Conservation (phyloP, 2,797 vertebrate genomes). For the Anomalospiza imberbis region DNA sequence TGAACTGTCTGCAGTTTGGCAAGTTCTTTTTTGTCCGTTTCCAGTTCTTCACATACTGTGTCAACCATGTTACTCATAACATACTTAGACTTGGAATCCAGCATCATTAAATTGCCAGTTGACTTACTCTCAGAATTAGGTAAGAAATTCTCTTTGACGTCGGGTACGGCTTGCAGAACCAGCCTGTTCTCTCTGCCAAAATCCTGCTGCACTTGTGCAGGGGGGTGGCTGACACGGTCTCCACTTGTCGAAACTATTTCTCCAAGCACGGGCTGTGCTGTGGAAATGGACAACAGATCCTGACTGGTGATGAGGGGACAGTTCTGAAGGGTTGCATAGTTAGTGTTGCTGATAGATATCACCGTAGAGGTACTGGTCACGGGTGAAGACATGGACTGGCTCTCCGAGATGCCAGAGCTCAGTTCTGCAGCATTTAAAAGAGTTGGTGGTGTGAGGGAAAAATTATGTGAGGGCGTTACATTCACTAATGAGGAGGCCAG, state of each 20-base stretch:
- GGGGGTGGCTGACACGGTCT: constrained; percentile 68
- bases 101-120: constrained; percentile 74
- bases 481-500: constrained; percentile 76
- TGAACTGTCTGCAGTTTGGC: constrained; percentile 97
- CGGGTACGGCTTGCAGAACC: constrained; percentile 80
- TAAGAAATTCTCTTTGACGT: constrained; percentile 86
- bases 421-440: constrained; percentile 78
- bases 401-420: constrained; percentile 75
- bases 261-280: constrained; percentile 75
- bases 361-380: constrained; percentile 82
- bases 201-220: constrained; percentile 80
- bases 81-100: constrained; percentile 82
- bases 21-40: constrained; percentile 88
- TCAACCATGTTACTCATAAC: constrained; percentile 86
- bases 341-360: constrained; percentile 81
- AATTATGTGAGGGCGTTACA: constrained; percentile 75
- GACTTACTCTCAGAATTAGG: constrained; percentile 83
- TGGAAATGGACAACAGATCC: constrained; percentile 83
- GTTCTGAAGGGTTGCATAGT: constrained; percentile 84
- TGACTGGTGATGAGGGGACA: constrained; percentile 88
- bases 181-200: constrained; percentile 82
- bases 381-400: constrained; percentile 75
- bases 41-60: constrained; percentile 90
- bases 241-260: constrained; percentile 64
- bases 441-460: constrained; percentile 77